phyloP scores from a whole-genome alignment of 2,888 invertebrate species.

The Apodemia duryi region DNA sequence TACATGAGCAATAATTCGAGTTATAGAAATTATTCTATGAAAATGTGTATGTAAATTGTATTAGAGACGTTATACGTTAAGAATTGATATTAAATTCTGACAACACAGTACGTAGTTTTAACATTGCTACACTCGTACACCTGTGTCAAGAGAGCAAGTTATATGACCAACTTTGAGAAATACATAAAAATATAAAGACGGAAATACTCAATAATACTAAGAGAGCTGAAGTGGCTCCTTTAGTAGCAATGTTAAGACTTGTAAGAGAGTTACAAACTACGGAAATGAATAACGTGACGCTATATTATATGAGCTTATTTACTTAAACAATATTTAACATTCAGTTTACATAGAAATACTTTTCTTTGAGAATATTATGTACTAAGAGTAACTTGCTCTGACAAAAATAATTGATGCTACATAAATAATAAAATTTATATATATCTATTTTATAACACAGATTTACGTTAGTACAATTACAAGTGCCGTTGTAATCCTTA shows the following conservation, averaged over 20 bases:
- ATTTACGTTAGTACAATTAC: constrained; percentile 9
- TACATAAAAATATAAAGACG: constrained; percentile 34
- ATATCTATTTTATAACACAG: constrained; percentile 26
- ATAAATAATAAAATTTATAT: constrained; percentile 20
- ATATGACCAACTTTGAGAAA: constrained; percentile 25
- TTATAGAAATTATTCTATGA: constrained; percentile 12
- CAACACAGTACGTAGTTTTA: constrained; percentile 66
- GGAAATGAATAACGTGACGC: constrained; percentile 60
- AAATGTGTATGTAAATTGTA: neutral
- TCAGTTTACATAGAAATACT: constrained; percentile 71
- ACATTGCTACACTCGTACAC: constrained; percentile 64
- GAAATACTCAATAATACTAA: constrained; percentile 22
- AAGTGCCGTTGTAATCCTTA: constrained; percentile 4
- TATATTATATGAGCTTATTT: constrained; percentile 58
- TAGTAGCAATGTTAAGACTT: constrained; percentile 73
- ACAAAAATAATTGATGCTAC: constrained; percentile 27
- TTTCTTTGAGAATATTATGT: constrained; percentile 46
- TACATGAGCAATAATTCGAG: neutral
- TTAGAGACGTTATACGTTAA: constrained; percentile 13
- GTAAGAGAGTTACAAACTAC: constrained; percentile 45
- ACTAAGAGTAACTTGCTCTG: constrained; percentile 26
- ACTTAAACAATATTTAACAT: constrained; percentile 74
- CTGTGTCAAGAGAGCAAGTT: constrained; percentile 30
- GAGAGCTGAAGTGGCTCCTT: constrained; percentile 30
- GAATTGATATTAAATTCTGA: constrained; percentile 41